Evolutionary conservation across 2,113 vertebrate species (phyloP).

Genomic region (Cottus gobio): DNA sequence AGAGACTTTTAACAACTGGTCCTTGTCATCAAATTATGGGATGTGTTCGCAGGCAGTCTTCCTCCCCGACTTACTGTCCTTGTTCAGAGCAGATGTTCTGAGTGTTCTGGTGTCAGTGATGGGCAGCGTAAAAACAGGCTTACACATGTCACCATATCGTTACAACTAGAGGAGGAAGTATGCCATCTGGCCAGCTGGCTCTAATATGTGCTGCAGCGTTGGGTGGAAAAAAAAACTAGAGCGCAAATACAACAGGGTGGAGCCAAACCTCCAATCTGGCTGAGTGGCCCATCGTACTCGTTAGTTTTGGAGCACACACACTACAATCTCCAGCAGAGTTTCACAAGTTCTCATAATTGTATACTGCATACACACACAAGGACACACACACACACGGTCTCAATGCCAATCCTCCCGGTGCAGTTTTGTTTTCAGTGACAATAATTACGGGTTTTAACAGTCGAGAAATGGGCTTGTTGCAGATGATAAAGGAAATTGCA

Average conservation of each 20-base stretch:
- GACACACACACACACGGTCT: neutral
- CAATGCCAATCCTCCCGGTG: slow-evolving; percentile 3
- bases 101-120: slow-evolving; percentile 80
- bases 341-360: slow-evolving; percentile 48
- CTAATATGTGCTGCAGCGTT: slow-evolving; percentile 52
- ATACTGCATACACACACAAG: slow-evolving; percentile 1
- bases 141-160: slow-evolving; percentile 72
- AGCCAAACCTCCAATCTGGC: slow-evolving; percentile 45
- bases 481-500: slow-evolving; percentile 77
- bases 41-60: slow-evolving; percentile 16
- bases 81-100: slow-evolving; percentile 69
- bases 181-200: slow-evolving; percentile 79
- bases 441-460: slow-evolving; percentile 68
- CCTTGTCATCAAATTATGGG: slow-evolving; percentile 26
- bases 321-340: slow-evolving; percentile 19
- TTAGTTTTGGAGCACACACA: slow-evolving; percentile 25
- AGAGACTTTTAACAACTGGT: slow-evolving; percentile 35
- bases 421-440: slow-evolving; percentile 59
- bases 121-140: slow-evolving; percentile 64
- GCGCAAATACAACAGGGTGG: slow-evolving; percentile 38
- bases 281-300: slow-evolving; percentile 17
- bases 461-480: slow-evolving; percentile 51
- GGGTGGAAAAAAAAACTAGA: slow-evolving; percentile 60
- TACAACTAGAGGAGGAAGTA: slow-evolving; percentile 75
- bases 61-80: slow-evolving; percentile 41